Evolutionary conservation across 2,888 invertebrate species (phyloP).

Genomic region (Phortica okadai): DNA sequence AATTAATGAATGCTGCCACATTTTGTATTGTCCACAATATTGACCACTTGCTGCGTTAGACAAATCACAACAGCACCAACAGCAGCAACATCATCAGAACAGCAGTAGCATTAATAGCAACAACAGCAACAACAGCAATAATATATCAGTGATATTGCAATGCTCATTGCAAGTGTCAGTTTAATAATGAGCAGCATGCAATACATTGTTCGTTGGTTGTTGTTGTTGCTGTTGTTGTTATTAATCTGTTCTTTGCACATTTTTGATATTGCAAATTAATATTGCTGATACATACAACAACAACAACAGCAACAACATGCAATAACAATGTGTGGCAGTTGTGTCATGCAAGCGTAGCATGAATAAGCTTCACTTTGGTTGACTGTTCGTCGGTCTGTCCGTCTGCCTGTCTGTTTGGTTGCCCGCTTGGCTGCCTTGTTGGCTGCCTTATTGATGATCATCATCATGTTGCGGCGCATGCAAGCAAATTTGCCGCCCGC

Average conservation of each 20-base stretch:
- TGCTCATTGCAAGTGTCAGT: constrained; percentile 60
- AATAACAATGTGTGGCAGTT: constrained; percentile 45
- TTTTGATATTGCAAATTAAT: constrained; percentile 75
- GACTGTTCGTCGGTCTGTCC: background rate
- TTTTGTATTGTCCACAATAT: constrained; percentile 59
- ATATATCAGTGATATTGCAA: constrained; percentile 25
- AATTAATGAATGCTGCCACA: constrained; percentile 72
- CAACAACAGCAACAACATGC: constrained; percentile 58
- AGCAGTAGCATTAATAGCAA: constrained; percentile 54
- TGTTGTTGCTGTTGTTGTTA: constrained; percentile 56
- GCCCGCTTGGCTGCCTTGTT: constrained; percentile 2
- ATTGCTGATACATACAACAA: constrained; percentile 46
- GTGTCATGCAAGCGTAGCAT: constrained; percentile 25
- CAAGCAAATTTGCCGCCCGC: background rate
- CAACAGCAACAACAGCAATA: constrained; percentile 50
- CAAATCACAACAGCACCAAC: constrained; percentile 70
- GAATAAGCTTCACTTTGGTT: background rate
- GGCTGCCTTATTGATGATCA: constrained; percentile 43
- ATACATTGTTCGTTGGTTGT: constrained; percentile 36
- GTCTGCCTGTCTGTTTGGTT: background rate
- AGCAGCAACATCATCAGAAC: constrained; percentile 45
- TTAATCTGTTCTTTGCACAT: constrained; percentile 69
- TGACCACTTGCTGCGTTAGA: constrained; percentile 70
- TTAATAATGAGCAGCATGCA: constrained; percentile 41
- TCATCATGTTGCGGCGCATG: constrained; percentile 30